phyloP scores from a whole-genome alignment of 2,888 invertebrate species.

The Nycteola revayana region DNA sequence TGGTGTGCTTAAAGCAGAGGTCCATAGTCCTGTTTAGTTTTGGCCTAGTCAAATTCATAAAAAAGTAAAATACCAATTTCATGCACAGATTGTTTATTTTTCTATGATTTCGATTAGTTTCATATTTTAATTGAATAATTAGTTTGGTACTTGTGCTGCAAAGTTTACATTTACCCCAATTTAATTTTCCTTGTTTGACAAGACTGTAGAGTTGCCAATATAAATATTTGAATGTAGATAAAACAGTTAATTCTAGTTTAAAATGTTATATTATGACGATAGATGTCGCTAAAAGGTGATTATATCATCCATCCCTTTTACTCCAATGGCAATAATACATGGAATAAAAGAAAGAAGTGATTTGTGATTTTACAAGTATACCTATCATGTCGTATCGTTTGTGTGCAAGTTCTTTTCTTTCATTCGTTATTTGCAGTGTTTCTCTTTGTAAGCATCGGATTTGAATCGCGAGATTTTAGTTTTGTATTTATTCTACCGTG shows the following conservation, averaged over 20 bases:
- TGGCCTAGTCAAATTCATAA: no score
- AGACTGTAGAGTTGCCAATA: not conserved
- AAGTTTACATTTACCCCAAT: no score
- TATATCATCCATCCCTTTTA: slow-evolving; percentile 25
- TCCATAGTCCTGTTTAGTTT: no score
- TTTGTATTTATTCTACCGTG: slow-evolving; percentile 27
- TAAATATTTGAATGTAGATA: slow-evolving; percentile 11
- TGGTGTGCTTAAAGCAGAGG: no score
- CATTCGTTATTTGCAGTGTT: slow-evolving; percentile 67
- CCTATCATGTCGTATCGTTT: slow-evolving; percentile 35
- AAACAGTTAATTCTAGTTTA: slow-evolving; percentile 21
- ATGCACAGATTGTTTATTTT: no score
- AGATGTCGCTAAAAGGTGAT: slow-evolving; percentile 24
- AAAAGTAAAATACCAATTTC: no score
- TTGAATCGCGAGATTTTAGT: slow-evolving; percentile 35
- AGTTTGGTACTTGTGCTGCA: no score
- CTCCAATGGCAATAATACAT: slow-evolving; percentile 29
- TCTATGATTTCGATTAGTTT: no score
- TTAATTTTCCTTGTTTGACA: not conserved
- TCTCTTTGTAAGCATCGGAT: slow-evolving; percentile 56
- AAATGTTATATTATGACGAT: slow-evolving; percentile 3
- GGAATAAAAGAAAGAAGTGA: slow-evolving; percentile 37
- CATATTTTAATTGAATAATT: no score
- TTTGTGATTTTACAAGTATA: slow-evolving; percentile 35
- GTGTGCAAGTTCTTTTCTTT: slow-evolving; percentile 46